phyloP scores from a whole-genome alignment of 1,140 invertebrate genomes.

The Linepithema humile region DNA sequence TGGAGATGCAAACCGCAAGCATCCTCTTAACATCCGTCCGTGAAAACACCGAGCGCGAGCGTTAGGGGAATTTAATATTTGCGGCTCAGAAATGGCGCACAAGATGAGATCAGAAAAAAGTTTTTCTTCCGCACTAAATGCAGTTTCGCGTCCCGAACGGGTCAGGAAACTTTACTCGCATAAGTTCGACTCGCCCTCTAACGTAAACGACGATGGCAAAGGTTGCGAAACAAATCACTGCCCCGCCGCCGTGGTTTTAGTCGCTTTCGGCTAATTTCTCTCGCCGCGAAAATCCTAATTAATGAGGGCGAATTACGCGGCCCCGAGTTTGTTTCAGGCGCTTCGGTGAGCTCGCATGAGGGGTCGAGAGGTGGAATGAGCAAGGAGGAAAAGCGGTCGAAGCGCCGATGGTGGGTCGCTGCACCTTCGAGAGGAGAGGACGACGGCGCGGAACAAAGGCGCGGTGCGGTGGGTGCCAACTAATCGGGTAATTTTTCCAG shows the following conservation, averaged over 20 bases:
- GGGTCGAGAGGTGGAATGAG: conserved; percentile 46
- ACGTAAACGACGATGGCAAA: not conserved
- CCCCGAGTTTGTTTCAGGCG: conserved; percentile 7
- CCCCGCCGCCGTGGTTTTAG: conserved; percentile 57
- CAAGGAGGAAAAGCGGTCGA: conserved; percentile 13
- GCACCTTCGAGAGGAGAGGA: conserved; percentile 23
- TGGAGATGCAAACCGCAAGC: conserved; percentile 9
- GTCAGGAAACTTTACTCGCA: conserved; percentile 4
- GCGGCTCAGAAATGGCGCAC: not conserved
- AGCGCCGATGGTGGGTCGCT: conserved; percentile 30
- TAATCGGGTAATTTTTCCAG: conserved; percentile 83
- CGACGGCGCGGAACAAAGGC: conserved; percentile 46
- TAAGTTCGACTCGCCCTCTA: not conserved
- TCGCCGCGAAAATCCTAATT: conserved; percentile 72
- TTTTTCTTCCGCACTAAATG: not conserved
- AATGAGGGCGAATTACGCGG: conserved; percentile 68
- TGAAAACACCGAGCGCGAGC: not conserved
- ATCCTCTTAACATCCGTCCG: not conserved
- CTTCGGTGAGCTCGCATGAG: not conserved
- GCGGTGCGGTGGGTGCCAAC: conserved; percentile 63
- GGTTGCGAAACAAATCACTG: conserved; percentile 61
- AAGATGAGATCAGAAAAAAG: not conserved
- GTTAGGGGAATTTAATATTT: not conserved
- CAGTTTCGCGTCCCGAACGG: too few species aligned
- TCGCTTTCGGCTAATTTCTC: conserved; percentile 70